Evolutionary conservation across 2,888 invertebrate species (phyloP).

Genomic region (Leptinotarsa tumamoca): DNA sequence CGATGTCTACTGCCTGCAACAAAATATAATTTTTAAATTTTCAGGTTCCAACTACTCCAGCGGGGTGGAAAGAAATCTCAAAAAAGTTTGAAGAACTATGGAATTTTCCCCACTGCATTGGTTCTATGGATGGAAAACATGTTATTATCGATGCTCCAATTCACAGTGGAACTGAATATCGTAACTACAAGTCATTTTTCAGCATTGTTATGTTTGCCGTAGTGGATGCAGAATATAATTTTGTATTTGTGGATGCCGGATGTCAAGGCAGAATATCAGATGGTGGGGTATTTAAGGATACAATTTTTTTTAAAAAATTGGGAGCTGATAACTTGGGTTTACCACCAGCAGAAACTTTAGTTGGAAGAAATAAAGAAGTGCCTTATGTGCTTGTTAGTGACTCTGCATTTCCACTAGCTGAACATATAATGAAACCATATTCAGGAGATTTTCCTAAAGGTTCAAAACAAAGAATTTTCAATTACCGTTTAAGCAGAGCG

Average conservation of each 20-base stretch:
- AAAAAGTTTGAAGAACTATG: background rate
- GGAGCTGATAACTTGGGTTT: background rate
- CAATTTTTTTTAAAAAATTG: conserved; percentile 1
- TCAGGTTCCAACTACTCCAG: too few species aligned
- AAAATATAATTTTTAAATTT: too few species aligned
- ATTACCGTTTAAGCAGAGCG: too few species aligned
- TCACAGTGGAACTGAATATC: conserved; percentile 53
- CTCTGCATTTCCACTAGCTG: too few species aligned
- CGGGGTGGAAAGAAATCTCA: too few species aligned
- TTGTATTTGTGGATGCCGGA: conserved; percentile 57
- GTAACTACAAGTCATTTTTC: conserved; percentile 57
- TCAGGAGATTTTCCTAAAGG: too few species aligned
- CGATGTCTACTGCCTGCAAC: too few species aligned
- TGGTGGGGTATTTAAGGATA: conserved; percentile 52
- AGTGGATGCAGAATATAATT: conserved; percentile 61
- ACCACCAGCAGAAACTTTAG: too few species aligned
- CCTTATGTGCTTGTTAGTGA: too few species aligned
- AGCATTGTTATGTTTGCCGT: conserved; percentile 60
- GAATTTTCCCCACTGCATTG: conserved; percentile 55
- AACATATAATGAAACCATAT: too few species aligned
- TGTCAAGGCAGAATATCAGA: conserved; percentile 57
- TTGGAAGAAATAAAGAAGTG: too few species aligned
- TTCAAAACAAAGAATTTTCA: too few species aligned
- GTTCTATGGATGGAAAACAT: conserved; percentile 60
- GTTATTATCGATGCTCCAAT: conserved; percentile 52